Conservation (phyloP, 2,888 invertebrate species). For the Xylota sylvarum region DNA sequence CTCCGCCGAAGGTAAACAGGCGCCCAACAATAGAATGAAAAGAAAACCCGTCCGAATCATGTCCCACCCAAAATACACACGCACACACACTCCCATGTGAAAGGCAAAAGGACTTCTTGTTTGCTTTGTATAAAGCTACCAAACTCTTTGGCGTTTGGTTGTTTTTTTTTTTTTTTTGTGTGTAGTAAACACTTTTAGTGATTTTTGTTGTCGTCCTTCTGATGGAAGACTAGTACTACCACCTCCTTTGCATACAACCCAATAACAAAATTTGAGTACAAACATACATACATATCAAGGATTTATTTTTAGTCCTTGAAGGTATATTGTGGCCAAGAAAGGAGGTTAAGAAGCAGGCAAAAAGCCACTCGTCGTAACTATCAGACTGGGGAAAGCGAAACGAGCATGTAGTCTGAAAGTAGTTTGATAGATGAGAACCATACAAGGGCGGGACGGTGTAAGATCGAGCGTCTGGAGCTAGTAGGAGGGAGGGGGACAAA, state of each 20-base stretch:
- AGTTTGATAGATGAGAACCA: slow-evolving; percentile 1
- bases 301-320: slow-evolving; percentile 47
- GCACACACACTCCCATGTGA: neutral
- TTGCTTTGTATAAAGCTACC: slow-evolving; percentile 26
- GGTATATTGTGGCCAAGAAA: slow-evolving; percentile 22
- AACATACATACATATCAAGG: slow-evolving; percentile 30
- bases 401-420: slow-evolving; percentile 31
- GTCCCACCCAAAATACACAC: neutral
- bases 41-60: slow-evolving; percentile 18
- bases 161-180: slow-evolving; percentile 13
- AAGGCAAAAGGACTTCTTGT: slow-evolving; percentile 13
- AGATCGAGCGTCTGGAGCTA: neutral
- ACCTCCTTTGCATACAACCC: slow-evolving; percentile 1
- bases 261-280: slow-evolving; percentile 12
- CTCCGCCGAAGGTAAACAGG: slow-evolving; percentile 47
- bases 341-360: slow-evolving; percentile 14
- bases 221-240: neutral
- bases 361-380: slow-evolving; percentile 53
- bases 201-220: slow-evolving; percentile 30
- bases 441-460: no score
- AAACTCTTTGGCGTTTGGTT: slow-evolving; percentile 22
- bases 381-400: slow-evolving; percentile 12
- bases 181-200: slow-evolving; percentile 8
- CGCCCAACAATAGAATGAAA: slow-evolving; percentile 28
- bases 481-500: neutral